Conservation (phyloP, 2,113 vertebrate species). For the Nyctereutes procyonoides region DNA sequence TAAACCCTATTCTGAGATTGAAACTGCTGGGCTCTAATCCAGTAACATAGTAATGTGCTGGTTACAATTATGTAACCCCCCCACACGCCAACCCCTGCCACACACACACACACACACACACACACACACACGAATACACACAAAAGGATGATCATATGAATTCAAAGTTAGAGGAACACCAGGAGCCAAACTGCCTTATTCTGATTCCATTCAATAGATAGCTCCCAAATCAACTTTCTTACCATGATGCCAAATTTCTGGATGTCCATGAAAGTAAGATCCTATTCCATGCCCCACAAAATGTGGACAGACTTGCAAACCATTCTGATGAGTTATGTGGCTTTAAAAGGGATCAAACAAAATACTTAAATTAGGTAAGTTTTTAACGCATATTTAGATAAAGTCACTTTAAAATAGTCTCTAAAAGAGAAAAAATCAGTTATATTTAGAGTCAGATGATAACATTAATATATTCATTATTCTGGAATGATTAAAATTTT, state of each 20-base stretch:
- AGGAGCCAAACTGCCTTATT: neutral
- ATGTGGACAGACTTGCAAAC: slow-evolving; percentile 93
- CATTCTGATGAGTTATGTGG: slow-evolving; percentile 87
- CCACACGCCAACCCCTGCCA: no score
- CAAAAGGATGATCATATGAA: neutral
- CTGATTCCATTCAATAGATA: neutral
- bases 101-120: neutral
- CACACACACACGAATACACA: neutral
- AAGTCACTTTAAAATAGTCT: slow-evolving; percentile 61
- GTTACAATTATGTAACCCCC: slow-evolving; percentile 15
- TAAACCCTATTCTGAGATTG: slow-evolving; percentile 47
- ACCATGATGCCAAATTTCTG: slow-evolving; percentile 99
- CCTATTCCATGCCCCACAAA: slow-evolving; percentile 98
- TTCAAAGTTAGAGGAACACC: neutral
- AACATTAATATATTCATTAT: slow-evolving; percentile 49
- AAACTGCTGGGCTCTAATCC: slow-evolving; percentile 59
- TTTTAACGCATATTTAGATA: slow-evolving; percentile 44
- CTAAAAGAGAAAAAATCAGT: slow-evolving; percentile 59
- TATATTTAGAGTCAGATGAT: slow-evolving; percentile 48
- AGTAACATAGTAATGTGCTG: slow-evolving; percentile 38
- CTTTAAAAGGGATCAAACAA: slow-evolving; percentile 85
- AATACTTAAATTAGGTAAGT: slow-evolving; percentile 53
- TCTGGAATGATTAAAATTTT: slow-evolving; percentile 44
- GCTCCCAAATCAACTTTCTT: slow-evolving; percentile 76
- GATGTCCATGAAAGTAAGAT: slow-evolving; percentile 95